Percentiles rank a stretch among this genome's conserved stretches.
Conservation (phyloP, 2,888 invertebrate species). For the Sisyra nigra region DNA sequence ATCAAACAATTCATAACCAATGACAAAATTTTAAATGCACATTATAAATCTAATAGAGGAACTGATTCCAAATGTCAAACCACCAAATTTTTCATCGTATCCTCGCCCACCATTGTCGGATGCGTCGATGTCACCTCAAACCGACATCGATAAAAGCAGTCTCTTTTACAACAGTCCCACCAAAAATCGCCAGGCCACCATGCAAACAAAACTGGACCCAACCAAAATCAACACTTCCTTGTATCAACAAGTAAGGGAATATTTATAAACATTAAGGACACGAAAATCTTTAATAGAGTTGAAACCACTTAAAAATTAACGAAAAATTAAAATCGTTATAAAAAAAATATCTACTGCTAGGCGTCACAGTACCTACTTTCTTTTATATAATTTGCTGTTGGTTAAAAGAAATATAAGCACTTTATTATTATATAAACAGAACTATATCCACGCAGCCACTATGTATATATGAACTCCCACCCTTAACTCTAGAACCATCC, state of each 20-base stretch:
- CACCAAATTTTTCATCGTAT: conserved; percentile 1
- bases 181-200: conserved; percentile 27
- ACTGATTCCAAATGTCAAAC: conserved; percentile 4
- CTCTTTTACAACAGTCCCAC: conserved; percentile 6
- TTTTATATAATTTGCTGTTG: too few species aligned
- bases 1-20: not conserved
- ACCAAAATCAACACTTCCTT: conserved; percentile 40
- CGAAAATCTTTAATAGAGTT: too few species aligned
- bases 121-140: conserved; percentile 6
- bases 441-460: too few species aligned
- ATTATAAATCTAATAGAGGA: too few species aligned
- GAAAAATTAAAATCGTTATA: too few species aligned
- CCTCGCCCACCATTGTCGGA: conserved; percentile 3
- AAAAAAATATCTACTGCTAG: too few species aligned
- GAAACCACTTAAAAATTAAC: too few species aligned
- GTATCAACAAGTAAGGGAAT: conserved; percentile 30
- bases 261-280: not conserved
- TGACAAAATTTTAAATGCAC: not conserved
- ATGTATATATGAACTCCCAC: too few species aligned
- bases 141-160: conserved; percentile 1
- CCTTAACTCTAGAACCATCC: too few species aligned
- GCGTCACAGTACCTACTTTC: too few species aligned
- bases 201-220: conserved; percentile 48
- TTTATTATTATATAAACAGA: too few species aligned
- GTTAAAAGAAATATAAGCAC: too few species aligned